Conservation (phyloP, 2,888 invertebrate genomes). For the Ecdyonurus torrentis region DNA sequence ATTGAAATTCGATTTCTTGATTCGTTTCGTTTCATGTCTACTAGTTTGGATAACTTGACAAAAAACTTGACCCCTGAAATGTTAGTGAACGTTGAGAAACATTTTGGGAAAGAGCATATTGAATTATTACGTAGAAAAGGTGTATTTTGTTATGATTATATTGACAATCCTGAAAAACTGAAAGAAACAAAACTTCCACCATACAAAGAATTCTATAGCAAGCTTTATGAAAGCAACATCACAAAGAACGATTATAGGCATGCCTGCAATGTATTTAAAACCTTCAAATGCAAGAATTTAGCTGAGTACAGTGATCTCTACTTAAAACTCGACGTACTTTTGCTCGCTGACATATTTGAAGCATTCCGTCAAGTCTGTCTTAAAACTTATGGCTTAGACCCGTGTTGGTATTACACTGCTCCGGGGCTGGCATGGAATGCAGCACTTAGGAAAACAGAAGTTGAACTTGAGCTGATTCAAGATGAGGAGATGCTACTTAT, state of each 20-base stretch:
- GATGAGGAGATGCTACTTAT: slow-evolving; percentile 11
- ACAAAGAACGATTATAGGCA: neutral
- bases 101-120: too few relatives aligned
- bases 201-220: neutral
- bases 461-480: slow-evolving; percentile 16
- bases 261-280: neutral
- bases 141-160: neutral
- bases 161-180: neutral
- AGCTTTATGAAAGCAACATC: neutral
- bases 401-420: slow-evolving; percentile 17
- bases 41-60: too few relatives aligned
- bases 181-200: neutral
- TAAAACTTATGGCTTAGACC: slow-evolving; percentile 19
- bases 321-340: slow-evolving; percentile 22
- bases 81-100: too few relatives aligned
- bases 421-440: slow-evolving; percentile 19
- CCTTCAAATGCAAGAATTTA: slow-evolving; percentile 19
- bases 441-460: slow-evolving; percentile 17
- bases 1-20: too few relatives aligned
- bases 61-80: too few relatives aligned
- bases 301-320: slow-evolving; percentile 22
- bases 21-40: too few relatives aligned
- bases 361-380: slow-evolving; percentile 19
- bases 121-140: too few relatives aligned
- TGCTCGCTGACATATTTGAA: slow-evolving; percentile 23